Evolutionary conservation across 2,113 vertebrate genomes (phyloP), one percentile per base, ranked within the genome.

Genomic region (Mesocricetus auratus): DNA sequence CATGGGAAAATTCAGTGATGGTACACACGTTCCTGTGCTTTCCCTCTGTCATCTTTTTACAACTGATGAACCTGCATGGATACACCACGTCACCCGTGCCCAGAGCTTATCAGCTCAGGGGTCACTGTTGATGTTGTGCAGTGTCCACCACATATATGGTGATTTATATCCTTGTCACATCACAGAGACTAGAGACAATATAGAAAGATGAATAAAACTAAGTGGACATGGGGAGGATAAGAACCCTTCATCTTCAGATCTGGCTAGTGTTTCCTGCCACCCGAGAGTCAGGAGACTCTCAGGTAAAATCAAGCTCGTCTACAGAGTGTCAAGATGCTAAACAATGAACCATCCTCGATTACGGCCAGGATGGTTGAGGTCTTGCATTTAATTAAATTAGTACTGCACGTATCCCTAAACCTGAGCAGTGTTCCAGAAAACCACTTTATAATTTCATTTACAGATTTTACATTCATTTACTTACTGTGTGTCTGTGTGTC

Each of bases 261-360:
- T n/a, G 45, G 10, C 36, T 86, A 21, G 19, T 7, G 58, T 42
- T 31, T 62, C 58, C 56, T 83, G n/a, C 79, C 24, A 2, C 26
- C 56, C 60, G 56, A 26, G 36, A 7, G 11, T 68, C 83, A 66
- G 5, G 64, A 86, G 45, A 36, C 62, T 5, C 8, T 17, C 45
- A 50, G 7, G 50, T 36, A 36, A 68, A 68, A 24, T 31, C 42
- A 50, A 21, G 5, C 42, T 50, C 36, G 45, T 1, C 62, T 82
- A 26, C 79, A 60, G 53, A 82, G 36, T 22, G 33, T n/a, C 19
- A 86, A 68, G 45, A 4, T 50, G 31, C 24, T 50, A 22, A 68
- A n/a, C 6, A 31, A 24, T 1, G 19, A 50, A 12, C 31, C 19
- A 8, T 50, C 31, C 62, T n/a, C 0, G 0, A 6, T 86, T 33